Base-by-base conservation (phyloP, 2,888 invertebrate species). In the Lomographa bimaculata region DNA sequence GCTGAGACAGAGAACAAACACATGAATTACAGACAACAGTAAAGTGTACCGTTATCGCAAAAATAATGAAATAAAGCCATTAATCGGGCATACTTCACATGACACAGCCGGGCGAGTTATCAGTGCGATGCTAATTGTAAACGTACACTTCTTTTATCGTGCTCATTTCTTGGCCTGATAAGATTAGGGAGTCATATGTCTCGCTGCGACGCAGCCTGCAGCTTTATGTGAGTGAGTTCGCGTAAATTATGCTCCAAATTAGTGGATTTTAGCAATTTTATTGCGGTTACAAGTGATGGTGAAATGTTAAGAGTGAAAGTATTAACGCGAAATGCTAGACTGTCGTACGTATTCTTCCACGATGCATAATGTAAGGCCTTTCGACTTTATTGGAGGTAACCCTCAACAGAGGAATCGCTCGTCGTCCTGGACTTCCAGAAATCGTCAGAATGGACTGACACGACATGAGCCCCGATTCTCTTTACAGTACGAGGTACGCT, bases 151-250 rank as follows among this genome's bases (percentile, higher is more conserved):
- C 76, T 72, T 52, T 84, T 85, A 83, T 83, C 83, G 71, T 64
- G 60, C 70, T 57, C 66, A 70, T 77, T 81, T 75, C 77, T 74
- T 68, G 54, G 43, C 42, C 58, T 60, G 86, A 86, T 86, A 84
- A 86, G 85, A 84, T 85, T 77, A 79, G 50, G 67, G 49, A 65
- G 82, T 86, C 84, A 84, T 85, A 83, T 76, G 85, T 76, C 62
- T 64, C 61, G 57, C 50, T 47, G 44, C 60, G 64, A 64, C 71
- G 73, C 70, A 73, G 70, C 67, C 63, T 68, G 39, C 59, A 50
- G 39, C 47, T 57, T 57, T 52, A 16, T 45, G 50, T 66, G 50
- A 54, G 48, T 43, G 42, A 30, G 45, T 29, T 25, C 37, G 54
- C 50, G 56, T 61, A 44, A 60, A 54, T 61, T 61, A 58, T 32